phyloP scores from a whole-genome alignment of 2,113 vertebrate species.

The Plecturocebus donacophilus region DNA sequence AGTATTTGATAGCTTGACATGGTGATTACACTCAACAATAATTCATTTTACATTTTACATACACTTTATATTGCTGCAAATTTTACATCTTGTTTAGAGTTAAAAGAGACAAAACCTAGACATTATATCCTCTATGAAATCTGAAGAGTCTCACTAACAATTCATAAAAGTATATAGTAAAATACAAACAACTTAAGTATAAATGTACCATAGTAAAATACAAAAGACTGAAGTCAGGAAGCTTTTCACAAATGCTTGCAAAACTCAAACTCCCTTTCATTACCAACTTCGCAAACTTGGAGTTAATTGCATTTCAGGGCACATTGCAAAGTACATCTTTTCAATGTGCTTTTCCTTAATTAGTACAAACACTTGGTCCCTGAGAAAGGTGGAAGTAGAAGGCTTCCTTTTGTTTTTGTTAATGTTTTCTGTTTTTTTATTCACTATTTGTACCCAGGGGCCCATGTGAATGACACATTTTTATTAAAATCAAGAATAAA shows the following conservation, averaged over 20 bases:
- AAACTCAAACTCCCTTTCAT: conserved; percentile 45
- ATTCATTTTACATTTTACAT: no score
- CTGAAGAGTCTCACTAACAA: conserved; percentile 40
- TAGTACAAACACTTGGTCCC: conserved; percentile 63
- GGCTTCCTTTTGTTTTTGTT: conserved; percentile 43
- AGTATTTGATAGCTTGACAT: no score
- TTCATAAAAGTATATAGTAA: background rate
- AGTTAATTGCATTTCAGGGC: conserved; percentile 58
- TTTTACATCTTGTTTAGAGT: conserved; percentile 15
- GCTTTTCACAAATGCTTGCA: conserved; percentile 23
- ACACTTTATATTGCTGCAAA: conserved; percentile 8
- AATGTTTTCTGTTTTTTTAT: conserved; percentile 38
- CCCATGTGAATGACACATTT: conserved; percentile 54
- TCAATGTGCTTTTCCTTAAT: conserved; percentile 57
- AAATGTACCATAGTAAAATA: background rate
- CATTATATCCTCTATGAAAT: background rate
- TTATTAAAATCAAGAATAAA: conserved; percentile 70
- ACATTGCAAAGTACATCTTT: conserved; percentile 4
- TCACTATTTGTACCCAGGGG: conserved; percentile 51
- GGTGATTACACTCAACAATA: no score
- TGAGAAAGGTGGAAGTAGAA: conserved; percentile 24
- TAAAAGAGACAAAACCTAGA: conserved; percentile 8
- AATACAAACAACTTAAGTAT: conserved; percentile 50
- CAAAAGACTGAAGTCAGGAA: conserved; percentile 47
- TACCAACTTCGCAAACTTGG: conserved; percentile 27